Percentiles rank a stretch among this genome's conserved stretches.
Evolutionary conservation across 2,888 invertebrate genomes (phyloP).

Genomic region (Noctua fimbriata): DNA sequence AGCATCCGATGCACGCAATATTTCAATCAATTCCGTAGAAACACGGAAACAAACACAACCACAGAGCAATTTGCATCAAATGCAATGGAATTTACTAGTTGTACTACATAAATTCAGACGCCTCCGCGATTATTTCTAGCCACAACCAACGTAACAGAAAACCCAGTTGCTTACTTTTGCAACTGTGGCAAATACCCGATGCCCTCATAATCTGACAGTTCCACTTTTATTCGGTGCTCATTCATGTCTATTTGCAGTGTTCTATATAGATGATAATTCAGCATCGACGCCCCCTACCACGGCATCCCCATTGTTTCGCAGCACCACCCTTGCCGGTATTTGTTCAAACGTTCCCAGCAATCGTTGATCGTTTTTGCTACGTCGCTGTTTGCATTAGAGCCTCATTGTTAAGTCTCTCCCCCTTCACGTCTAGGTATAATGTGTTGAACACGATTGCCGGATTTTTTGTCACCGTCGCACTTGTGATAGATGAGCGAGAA

Average conservation of each 20-base stretch:
- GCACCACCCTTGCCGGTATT: constrained; percentile 69
- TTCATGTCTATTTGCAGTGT: constrained; percentile 62
- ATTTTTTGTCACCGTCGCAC: constrained; percentile 72
- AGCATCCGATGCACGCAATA: constrained; percentile 28
- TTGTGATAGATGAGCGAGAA: constrained; percentile 62
- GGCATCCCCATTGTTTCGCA: constrained; percentile 66
- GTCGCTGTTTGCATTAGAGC: constrained; percentile 79
- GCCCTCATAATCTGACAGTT: constrained; percentile 53
- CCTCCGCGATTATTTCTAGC: constrained; percentile 36
- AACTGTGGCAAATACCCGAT: constrained; percentile 46
- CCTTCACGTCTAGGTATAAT: constrained; percentile 61
- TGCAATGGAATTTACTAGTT: constrained; percentile 56
- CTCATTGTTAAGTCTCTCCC: constrained; percentile 70
- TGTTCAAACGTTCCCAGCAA: constrained; percentile 77
- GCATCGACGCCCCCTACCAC: constrained; percentile 46
- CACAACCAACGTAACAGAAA: constrained; percentile 35
- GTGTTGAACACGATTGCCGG: constrained; percentile 69
- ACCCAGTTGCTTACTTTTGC: constrained; percentile 40
- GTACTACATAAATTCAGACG: constrained; percentile 48
- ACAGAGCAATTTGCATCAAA: constrained; percentile 47
- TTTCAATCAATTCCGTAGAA: constrained; percentile 34
- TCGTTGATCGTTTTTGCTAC: constrained; percentile 78
- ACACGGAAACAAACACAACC: constrained; percentile 33
- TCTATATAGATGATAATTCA: constrained; percentile 64
- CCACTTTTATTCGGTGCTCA: constrained; percentile 53